Conservation (phyloP, 2,888 invertebrate genomes). For the Drosophila maculinotata region DNA sequence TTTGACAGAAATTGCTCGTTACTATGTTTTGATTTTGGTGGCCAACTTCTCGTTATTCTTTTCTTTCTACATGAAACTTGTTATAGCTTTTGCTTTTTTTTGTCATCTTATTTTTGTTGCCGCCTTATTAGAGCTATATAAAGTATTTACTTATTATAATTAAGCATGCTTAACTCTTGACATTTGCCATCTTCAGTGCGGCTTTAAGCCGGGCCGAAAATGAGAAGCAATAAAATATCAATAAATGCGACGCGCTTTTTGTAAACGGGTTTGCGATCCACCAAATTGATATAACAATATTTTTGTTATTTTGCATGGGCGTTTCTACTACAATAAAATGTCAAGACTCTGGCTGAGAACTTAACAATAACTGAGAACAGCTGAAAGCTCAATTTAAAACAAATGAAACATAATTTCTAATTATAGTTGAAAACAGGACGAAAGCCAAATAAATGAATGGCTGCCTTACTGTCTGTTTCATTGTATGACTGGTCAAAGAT, state of each 20-base stretch:
- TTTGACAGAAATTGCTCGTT: constrained; percentile 7
- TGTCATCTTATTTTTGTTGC: constrained; percentile 32
- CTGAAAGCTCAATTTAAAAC: constrained; percentile 40
- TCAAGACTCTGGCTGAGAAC: constrained; percentile 51
- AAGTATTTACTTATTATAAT: constrained; percentile 55
- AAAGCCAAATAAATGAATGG: constrained; percentile 46
- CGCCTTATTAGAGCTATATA: constrained; percentile 39
- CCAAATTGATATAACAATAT: constrained; percentile 33
- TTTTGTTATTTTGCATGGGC: constrained; percentile 47
- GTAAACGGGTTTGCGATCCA: constrained; percentile 53
- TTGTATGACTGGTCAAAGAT: constrained; percentile 54
- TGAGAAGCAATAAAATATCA: constrained; percentile 26
- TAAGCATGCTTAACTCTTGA: constrained; percentile 60
- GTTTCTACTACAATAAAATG: constrained; percentile 55
- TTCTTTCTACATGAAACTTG: constrained; percentile 29
- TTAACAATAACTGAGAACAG: constrained; percentile 6
- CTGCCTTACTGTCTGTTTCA: constrained; percentile 32
- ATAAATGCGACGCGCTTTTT: constrained; percentile 23
- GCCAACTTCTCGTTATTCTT: constrained; percentile 27
- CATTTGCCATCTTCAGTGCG: constrained; percentile 51
- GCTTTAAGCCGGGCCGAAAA: constrained; percentile 23
- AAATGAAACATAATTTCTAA: constrained; percentile 44
- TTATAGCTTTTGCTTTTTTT: constrained; percentile 29
- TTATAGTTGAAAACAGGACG: constrained; percentile 49
- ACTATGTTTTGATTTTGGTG: constrained; percentile 15